Evolutionary conservation across 2,888 invertebrate genomes (phyloP), one percentile per base, ranked within the genome.

Genomic region (Dynastes hyllus): DNA sequence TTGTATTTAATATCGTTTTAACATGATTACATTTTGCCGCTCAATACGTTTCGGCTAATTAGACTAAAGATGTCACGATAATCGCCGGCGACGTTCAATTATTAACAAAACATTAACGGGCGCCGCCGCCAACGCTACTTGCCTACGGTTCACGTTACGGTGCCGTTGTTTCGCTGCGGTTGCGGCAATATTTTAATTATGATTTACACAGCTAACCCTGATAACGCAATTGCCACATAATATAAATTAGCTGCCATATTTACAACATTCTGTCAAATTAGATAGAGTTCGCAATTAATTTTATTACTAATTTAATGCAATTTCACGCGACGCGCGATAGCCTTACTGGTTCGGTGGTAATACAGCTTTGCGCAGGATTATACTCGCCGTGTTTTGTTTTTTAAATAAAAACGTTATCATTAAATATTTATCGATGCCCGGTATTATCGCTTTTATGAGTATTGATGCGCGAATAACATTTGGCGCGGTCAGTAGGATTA

Each of bases 41-140:
- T 85, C 78, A 79, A 53, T 61, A 53, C 76, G 81, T 78, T 83
- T 79, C 77, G 45, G 76, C 77, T 79, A 70, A 79, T 79, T 78
- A 77, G 83, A 85, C 85, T 86, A 86, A 83, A 85, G 86, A 85
- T 86, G 85, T 86, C 86, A 84, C 84, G 84, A 86, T 86, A 88
- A 88, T 88, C 87, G 86, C 85, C 85, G 82, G 85, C 86, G 88
- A 88, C 87, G 85, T 86, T 88, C 87, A 87, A 88, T 88, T 88
- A 88, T 88, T 88, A 87, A 87, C 86, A 85, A 85, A 87, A 86
- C 86, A 86, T 86, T 87, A 87, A 86, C 85, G 84, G 82, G 55
- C 9, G 55, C 55, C 82, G 84, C 81, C 83, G 82, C 82, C 84
- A 83, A 84, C 85, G 80, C 69, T 84, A 83, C 84, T 82, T 29